Conservation (phyloP, 2,797 vertebrate genomes). For the Tinamus major region DNA sequence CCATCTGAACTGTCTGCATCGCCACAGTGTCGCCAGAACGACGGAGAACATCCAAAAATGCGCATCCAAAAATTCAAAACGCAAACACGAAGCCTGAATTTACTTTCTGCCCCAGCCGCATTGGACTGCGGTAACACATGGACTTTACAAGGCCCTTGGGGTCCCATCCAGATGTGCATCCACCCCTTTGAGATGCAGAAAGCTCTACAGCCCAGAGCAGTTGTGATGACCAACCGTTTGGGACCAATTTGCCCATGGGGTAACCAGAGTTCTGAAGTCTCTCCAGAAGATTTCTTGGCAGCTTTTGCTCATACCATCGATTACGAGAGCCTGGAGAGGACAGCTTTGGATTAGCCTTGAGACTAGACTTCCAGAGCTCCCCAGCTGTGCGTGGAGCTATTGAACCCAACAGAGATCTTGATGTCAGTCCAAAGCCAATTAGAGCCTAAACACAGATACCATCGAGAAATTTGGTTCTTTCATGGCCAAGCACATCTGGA, state of each 20-base stretch:
- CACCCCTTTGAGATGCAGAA: neutral
- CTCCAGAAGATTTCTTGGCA: neutral
- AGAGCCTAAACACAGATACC: neutral
- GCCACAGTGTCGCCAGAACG: neutral
- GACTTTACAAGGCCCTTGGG: neutral
- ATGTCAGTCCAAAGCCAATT: neutral
- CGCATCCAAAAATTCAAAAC: neutral
- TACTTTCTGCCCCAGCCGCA: neutral
- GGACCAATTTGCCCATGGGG: neutral
- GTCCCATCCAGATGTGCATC: neutral
- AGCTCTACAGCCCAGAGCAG: neutral
- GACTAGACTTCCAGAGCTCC: neutral
- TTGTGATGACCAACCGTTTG: accelerated
- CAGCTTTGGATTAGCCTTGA: neutral
- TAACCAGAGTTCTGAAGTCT: neutral
- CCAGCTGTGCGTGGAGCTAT: neutral
- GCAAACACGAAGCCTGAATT: neutral
- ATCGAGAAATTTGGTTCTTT: neutral
- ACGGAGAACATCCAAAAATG: neutral
- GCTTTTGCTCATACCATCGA: neutral
- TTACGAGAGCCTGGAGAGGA: accelerated
- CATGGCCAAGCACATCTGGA: neutral
- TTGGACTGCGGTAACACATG: neutral
- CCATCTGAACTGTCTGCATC: neutral
- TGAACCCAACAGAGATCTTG: neutral